Percentiles rank a stretch among this genome's conserved stretches.
phyloP scores from a whole-genome alignment of 2,797 vertebrate species.

The Lophius americanus region DNA sequence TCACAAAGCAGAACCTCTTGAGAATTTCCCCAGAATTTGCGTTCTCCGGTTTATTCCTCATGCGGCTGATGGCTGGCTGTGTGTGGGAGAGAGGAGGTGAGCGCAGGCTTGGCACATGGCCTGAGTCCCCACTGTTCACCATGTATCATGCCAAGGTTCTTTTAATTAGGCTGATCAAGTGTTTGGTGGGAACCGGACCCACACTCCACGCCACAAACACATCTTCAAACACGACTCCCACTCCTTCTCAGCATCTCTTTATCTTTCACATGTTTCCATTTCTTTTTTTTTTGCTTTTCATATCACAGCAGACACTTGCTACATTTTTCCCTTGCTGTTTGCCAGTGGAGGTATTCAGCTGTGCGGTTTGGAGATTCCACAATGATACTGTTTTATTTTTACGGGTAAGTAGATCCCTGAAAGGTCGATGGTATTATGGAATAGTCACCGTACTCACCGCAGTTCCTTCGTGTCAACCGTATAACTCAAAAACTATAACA shows the following conservation, averaged over 20 bases:
- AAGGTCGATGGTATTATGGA: too few species aligned
- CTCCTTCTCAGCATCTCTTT: slow-evolving; percentile 59
- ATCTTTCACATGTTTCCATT: slow-evolving; percentile 59
- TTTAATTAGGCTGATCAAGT: slow-evolving; percentile 83
- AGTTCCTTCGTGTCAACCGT: too few species aligned
- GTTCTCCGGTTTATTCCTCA: slow-evolving; percentile 45
- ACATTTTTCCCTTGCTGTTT: slow-evolving; percentile 42
- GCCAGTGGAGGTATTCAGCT: slow-evolving; percentile 42
- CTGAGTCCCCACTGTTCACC: slow-evolving; percentile 66
- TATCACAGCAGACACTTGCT: slow-evolving; percentile 55
- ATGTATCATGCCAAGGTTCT: slow-evolving; percentile 72
- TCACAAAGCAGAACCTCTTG: slow-evolving; percentile 50
- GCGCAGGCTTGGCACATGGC: slow-evolving; percentile 64
- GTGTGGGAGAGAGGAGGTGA: slow-evolving; percentile 74
- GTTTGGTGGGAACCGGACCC: slow-evolving; percentile 78
- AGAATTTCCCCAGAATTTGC: slow-evolving; percentile 60
- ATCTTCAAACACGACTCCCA: slow-evolving; percentile 66
- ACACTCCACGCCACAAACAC: slow-evolving; percentile 72
- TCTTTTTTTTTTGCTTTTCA: slow-evolving; percentile 58
- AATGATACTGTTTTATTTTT: slow-evolving; percentile 3
- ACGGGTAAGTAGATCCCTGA: too few species aligned
- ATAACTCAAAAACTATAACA: too few species aligned
- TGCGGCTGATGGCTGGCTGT: slow-evolving; percentile 65
- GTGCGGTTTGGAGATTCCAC: slow-evolving; percentile 29
- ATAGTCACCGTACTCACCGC: too few species aligned